phyloP scores from a whole-genome alignment of 2,888 invertebrate species.

The Zygothrica quintamaculata region DNA sequence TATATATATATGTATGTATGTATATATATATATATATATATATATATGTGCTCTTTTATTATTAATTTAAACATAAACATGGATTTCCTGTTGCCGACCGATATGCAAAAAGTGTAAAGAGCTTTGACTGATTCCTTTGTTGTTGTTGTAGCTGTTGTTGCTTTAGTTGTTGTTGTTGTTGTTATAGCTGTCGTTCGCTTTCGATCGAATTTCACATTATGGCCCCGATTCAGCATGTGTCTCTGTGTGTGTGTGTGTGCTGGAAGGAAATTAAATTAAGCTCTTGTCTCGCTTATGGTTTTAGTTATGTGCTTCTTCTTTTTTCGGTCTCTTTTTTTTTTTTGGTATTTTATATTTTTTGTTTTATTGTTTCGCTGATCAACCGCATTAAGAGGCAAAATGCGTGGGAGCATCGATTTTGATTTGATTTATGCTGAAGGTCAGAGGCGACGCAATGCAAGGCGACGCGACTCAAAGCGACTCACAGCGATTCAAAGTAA shows the following conservation, averaged over 20 bases:
- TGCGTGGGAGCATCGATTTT: conserved; percentile 66
- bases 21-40: conserved; percentile 5
- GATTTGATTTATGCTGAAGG: conserved; percentile 67
- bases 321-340: neutral
- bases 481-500: no score
- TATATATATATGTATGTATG: conserved; percentile 6
- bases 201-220: conserved; percentile 75
- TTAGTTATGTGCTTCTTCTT: neutral
- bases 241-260: conserved; percentile 28
- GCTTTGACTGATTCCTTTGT: conserved; percentile 64
- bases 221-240: conserved; percentile 40
- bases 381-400: conserved; percentile 44
- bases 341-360: neutral
- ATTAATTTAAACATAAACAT: conserved; percentile 77
- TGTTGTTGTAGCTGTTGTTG: conserved; percentile 25
- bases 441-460: conserved; percentile 56
- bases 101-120: conserved; percentile 65
- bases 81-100: conserved; percentile 74
- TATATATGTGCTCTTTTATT: conserved; percentile 51
- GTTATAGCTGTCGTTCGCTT: conserved; percentile 37
- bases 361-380: conserved; percentile 51
- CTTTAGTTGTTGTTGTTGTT: conserved; percentile 35
- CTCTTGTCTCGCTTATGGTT: conserved; percentile 56
- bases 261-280: conserved; percentile 68
- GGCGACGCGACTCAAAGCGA: no score